Evolutionary conservation across 2,797 vertebrate species (phyloP).

Genomic region (Myotis findleyi): DNA sequence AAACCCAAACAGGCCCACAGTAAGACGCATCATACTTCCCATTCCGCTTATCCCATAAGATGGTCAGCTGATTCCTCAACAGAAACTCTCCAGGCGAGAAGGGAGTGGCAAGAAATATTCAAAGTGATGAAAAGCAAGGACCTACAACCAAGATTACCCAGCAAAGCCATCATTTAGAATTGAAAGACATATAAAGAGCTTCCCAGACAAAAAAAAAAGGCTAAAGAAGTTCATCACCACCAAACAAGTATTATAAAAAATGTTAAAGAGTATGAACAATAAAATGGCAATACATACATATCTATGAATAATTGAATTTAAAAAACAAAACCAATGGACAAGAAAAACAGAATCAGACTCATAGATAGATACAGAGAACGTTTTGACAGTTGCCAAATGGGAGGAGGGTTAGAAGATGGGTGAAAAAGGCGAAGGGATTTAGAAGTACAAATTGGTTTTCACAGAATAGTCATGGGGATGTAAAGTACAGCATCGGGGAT

Average conservation of each 20-base stretch:
- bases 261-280: not conserved
- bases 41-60: not conserved
- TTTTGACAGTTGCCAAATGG: not conserved
- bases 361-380: not conserved
- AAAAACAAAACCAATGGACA: not conserved
- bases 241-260: not conserved
- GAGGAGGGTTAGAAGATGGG: not conserved
- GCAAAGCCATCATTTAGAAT: not conserved
- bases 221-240: not conserved
- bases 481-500: too few relatives aligned
- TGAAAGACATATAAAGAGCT: not conserved
- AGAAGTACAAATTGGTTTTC: not conserved
- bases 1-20: not conserved
- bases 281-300: not conserved
- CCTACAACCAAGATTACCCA: not conserved
- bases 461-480: not conserved
- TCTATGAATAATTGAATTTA: not conserved
- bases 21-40: not conserved
- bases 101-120: not conserved
- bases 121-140: not conserved
- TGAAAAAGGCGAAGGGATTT: not conserved
- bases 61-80: not conserved
- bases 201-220: not conserved
- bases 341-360: not conserved
- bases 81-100: not conserved